Evolutionary conservation across 1,140 invertebrate species (phyloP).

Genomic region (Delia radicum): DNA sequence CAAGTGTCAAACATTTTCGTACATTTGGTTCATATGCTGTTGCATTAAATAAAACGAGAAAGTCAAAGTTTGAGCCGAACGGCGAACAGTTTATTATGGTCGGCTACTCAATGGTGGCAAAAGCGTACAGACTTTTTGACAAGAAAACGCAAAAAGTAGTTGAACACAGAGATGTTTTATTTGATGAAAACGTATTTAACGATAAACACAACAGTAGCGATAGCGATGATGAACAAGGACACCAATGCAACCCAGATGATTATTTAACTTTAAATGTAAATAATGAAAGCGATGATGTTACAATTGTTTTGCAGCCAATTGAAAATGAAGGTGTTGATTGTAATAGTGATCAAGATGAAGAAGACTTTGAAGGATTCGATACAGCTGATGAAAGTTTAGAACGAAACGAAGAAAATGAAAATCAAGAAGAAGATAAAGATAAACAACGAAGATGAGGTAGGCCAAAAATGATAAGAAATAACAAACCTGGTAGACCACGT

Average conservation of each 20-base stretch:
- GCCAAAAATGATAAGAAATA: no score
- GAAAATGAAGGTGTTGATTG: no score
- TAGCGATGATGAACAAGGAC: no score
- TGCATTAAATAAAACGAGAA: slow-evolving; percentile 27
- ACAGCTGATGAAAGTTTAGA: not conserved
- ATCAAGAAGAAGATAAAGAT: not conserved
- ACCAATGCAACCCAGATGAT: not conserved
- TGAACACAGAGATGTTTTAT: slow-evolving; percentile 55
- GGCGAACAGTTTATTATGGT: no score
- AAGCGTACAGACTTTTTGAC: slow-evolving; percentile 50
- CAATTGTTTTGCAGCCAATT: no score
- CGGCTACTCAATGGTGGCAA: no score
- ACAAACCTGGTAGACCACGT: not conserved
- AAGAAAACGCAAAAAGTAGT: slow-evolving; percentile 34
- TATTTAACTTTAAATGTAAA: not conserved
- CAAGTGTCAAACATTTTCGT: slow-evolving; percentile 35
- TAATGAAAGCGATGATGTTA: not conserved
- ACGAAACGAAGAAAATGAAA: not conserved
- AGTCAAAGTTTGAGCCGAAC: not conserved
- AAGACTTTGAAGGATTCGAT: no score
- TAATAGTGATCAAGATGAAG: no score
- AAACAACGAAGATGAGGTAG: no score
- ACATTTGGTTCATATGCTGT: slow-evolving; percentile 36
- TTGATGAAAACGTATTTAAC: slow-evolving; percentile 40
- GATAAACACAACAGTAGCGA: no score